These are phyloP conservation scores for Chelonus insularis DNA, from an alignment of 1,140 invertebrate species.

Conservation along the genomic window DNA sequence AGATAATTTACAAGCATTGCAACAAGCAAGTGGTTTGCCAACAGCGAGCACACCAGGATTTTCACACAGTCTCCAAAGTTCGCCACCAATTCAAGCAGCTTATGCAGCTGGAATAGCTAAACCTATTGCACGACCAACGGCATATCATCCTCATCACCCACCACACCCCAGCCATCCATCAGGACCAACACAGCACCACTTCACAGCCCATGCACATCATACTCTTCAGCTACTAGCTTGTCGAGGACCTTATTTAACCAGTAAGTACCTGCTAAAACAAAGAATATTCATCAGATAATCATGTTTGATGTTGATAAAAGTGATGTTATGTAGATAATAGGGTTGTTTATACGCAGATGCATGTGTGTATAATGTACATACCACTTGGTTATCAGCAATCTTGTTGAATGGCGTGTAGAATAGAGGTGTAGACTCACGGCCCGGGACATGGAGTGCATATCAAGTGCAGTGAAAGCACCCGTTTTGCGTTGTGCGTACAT, in stretches of 20 bases:
- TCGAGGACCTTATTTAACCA: slow-evolving; percentile 61
- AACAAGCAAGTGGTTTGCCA: slow-evolving; percentile 43
- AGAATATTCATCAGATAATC: background rate
- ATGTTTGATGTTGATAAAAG: background rate
- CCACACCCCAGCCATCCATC: slow-evolving; percentile 53
- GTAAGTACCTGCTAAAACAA: slow-evolving; percentile 44
- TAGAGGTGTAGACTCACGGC: slow-evolving; percentile 41
- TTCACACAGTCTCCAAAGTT: slow-evolving; percentile 55
- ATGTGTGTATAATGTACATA: background rate
- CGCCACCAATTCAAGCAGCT: slow-evolving; percentile 36
- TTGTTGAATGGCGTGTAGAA: slow-evolving; percentile 40
- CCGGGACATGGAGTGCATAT: slow-evolving; percentile 57
- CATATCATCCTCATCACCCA: slow-evolving; percentile 58
- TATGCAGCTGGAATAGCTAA: slow-evolving; percentile 58
- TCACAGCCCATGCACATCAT: slow-evolving; percentile 58
- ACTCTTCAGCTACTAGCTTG: slow-evolving; percentile 59
- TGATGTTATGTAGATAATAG: too few species aligned
- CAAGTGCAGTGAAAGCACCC: slow-evolving; percentile 55
- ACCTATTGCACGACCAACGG: slow-evolving; percentile 62
- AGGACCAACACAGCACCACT: slow-evolving; percentile 53
- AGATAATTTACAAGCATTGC: slow-evolving; percentile 55
- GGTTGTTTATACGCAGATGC: background rate
- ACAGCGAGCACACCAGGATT: slow-evolving; percentile 42
- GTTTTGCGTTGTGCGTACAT: slow-evolving; percentile 36
- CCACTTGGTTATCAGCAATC: slow-evolving; percentile 42